Evolutionary conservation across 2,797 vertebrate species (phyloP), one percentile per base, ranked within the genome.

Genomic region (Fringilla coelebs): DNA sequence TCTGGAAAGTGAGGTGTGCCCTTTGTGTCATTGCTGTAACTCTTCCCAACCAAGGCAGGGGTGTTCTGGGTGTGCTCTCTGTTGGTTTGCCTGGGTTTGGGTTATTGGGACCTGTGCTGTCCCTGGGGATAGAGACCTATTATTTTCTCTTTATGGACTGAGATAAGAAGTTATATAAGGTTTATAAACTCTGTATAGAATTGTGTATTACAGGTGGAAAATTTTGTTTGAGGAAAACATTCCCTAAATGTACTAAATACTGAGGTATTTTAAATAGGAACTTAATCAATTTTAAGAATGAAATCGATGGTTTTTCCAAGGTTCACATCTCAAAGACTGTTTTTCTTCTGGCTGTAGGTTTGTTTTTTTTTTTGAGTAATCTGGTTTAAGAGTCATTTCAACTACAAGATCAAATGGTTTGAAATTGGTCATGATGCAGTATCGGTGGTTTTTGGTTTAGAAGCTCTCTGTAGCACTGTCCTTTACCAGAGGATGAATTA

Each of bases 141-240:
- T 34, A 34, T 34, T 34, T 57, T 34, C 14, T 34, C 10, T 17
- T 57, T 17, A 8, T 22, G 6, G 21, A 34, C 5, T 25, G 9
- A 1, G 14, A 34, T 7, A 57, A 57, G 21, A 34, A 24, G n/a
- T 57, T 34, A 16, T 34, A 6, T 11, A 17, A 24, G 55, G 5
- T 16, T 24, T 57, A 57, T 57, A 24, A 25, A 11, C 15, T 57
- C 9, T 57, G 7, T 54, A 5, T 57, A 34, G 21, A 24, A 57
- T 57, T n/a, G 4, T 11, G 21, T 57, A 5, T 57, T 34, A 34
- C 0, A 0, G 4, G 3, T 57, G 21, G 16, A 57, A n/a, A 24
- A 7, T 57, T 57, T 15, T 57, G 2, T 57, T 25, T 4, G 7
- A 8, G 22, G 1, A 25, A 11, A 16, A 34, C 10, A 2, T 57